Conservation (phyloP, 2,797 vertebrate species). For the Rhynchonycteris naso region DNA sequence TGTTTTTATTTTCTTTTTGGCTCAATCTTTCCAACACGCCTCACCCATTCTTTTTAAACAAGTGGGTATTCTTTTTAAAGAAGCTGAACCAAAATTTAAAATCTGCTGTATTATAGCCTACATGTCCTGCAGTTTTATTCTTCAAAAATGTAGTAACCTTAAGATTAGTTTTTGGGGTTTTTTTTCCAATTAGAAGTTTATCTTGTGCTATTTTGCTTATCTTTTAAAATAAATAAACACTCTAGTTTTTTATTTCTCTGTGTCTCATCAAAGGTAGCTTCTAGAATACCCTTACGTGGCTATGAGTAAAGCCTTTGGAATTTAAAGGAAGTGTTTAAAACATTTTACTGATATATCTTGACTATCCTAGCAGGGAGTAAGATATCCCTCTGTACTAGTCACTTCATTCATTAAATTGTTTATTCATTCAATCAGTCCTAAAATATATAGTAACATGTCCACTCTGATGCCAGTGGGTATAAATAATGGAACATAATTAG, state of each 20-base stretch:
- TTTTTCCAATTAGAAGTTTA: not conserved
- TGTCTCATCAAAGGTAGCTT: not conserved
- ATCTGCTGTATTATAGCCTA: not conserved
- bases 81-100: conserved; percentile 25
- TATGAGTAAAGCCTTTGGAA: not conserved
- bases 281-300: not conserved
- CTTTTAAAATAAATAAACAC: conserved; percentile 20
- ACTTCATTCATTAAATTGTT: conserved; percentile 22
- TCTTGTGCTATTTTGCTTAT: not conserved
- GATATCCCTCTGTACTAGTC: not conserved
- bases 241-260: conserved; percentile 47
- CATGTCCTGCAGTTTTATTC: not conserved
- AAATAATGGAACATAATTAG: conserved; percentile 26
- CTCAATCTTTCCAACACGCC: no score
- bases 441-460: not conserved
- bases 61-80: not conserved
- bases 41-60: not conserved
- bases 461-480: not conserved
- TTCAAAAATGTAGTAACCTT: not conserved
- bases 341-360: not conserved
- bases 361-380: not conserved
- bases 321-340: conserved; percentile 44
- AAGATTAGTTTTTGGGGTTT: not conserved
- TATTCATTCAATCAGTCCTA: not conserved
- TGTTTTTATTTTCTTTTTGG: no score